Evolutionary conservation across 2,113 vertebrate genomes (phyloP), one percentile per base, ranked within the genome.

Genomic region (Thryonomys swinderianus): DNA sequence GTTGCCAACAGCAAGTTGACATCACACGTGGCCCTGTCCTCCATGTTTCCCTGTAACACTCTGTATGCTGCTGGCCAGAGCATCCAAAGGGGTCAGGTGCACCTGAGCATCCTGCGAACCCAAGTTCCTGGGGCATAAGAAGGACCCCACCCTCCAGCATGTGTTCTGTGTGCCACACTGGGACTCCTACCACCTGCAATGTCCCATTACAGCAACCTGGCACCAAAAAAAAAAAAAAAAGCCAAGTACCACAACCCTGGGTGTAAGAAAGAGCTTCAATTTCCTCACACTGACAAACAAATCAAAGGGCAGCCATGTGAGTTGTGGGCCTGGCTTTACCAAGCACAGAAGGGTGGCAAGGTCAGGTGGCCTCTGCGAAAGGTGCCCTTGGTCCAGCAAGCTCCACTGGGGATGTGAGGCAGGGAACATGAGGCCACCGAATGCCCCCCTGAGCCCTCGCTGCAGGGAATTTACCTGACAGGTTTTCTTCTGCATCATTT

Each of bases 231-330:
- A 4, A 90, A 55, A n/a, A 64, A 85, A 86, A 17, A 4, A 90
- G 45, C 69, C 69, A 0, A 1, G 0, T 11, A n/a, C 42, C 37
- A 34, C 2, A 2, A 61, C 69, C 89, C 90, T 92, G 9, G 17
- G 37, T 91, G 81, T 81, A 87, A 96, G 94, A 88, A 95, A 96
- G 80, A 97, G 79, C 61, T 91, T 69, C 18, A 27, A 67, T 78
- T 94, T 87, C 96, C 76, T 89, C 5, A 0, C 45, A n/a, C 64
- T 88, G 92, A n/a, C 78, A 69, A 93, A 93, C 91, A 96, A 94
- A 90, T 92, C 96, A 86, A 79, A 79, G 76, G 66, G 21, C 62
- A 94, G 45, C 71, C 27, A 6, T 59, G 48, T 92, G 90, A 96
- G 96, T 82, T 95, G 90, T 90, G 59, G 40, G 64, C 80, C 84